Evolutionary conservation across 1,140 invertebrate species (phyloP), one percentile per base, ranked within the genome.

Genomic region (Aphelinus certus): DNA sequence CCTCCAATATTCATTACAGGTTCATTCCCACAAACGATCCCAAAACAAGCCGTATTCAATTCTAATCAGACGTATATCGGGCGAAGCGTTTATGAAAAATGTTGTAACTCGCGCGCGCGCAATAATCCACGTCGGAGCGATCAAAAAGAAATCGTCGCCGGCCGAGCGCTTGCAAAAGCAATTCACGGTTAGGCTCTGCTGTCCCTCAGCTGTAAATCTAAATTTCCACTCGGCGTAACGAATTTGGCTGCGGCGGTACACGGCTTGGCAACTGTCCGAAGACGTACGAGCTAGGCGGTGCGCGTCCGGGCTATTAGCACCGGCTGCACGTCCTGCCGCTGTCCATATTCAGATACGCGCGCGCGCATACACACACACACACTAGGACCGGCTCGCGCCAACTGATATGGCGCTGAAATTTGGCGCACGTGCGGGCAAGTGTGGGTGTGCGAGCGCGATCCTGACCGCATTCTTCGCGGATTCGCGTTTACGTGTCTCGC

Each of bases 221-320:
- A 53, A 6, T 53, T 53, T 53, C 9, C 51, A 53, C 51, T 53
- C 51, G 51, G 51, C 51, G 51, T 51, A 26, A 47, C 46, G 48
- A 61, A 51, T 70, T 51, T 51, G 4, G 51, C 51, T 53, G 51
- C 26, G 26, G 26, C 26, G 26, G 26, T 26, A 9, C 51, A 53
- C 56, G 7, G 45, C 46, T 47, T 69, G 67, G 67, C 67, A 58
- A 60, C 9, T 6, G 4, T 6, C 51, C 51, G 9, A 9, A 58
- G 71, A 60, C 47, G 45, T 57, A 72, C 46, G 53, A 69, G 67
- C 47, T 65, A 65, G 9, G 67, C 57, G 4, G 48, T 57, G 68
- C 57, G 56, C 58, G 67, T n/a, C 42, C 43, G 43, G 49, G 7
- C 46, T 76, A 76, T 76, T 76, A 76, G 69, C 51, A 76, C 3